These are phyloP conservation scores for Istiophorus platypterus DNA, from an alignment of 2,113 vertebrate species.

Conservation along the genomic window DNA sequence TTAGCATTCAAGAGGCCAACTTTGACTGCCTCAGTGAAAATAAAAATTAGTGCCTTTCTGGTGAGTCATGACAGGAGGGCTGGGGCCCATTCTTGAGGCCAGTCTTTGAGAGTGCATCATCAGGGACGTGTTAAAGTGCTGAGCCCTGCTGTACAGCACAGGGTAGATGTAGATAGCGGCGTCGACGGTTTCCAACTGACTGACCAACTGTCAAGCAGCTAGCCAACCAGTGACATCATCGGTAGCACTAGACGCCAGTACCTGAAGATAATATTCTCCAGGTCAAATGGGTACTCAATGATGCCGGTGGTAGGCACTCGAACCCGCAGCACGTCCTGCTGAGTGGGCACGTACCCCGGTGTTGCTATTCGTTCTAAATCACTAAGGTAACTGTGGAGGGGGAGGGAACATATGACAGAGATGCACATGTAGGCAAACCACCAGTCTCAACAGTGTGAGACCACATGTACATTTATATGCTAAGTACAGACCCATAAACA, in stretches of 20 bases:
- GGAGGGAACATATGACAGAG: constrained; percentile 62
- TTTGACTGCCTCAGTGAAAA: constrained; percentile 5
- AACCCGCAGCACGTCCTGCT: constrained; percentile 95
- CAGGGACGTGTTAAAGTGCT: constrained; percentile 61
- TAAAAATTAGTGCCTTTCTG: not conserved
- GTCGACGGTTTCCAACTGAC: constrained; percentile 50
- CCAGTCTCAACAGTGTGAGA: constrained; percentile 19
- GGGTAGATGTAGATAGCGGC: constrained; percentile 36
- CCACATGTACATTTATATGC: not conserved
- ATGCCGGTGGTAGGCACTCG: constrained; percentile 95
- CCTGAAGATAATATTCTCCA: constrained; percentile 98
- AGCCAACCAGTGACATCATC: constrained; percentile 52
- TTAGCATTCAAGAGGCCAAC: constrained; percentile 13
- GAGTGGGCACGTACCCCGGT: constrained; percentile 90
- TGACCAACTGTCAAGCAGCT: constrained; percentile 48
- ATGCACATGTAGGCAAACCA: constrained; percentile 48
- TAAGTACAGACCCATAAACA: not conserved
- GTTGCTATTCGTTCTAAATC: constrained; percentile 92
- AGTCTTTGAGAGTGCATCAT: constrained; percentile 72
- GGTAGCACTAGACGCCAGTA: constrained; percentile 75
- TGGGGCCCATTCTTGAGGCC: not conserved
- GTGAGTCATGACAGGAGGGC: not conserved
- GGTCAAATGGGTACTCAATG: constrained; percentile 96
- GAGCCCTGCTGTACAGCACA: constrained; percentile 52
- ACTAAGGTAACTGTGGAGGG: constrained; percentile 88